A percentile compares a stretch with the other conserved stretches of the same genome.
phyloP scores from a whole-genome alignment of 2,113 vertebrate genomes.

The Hiodon tergisus region DNA sequence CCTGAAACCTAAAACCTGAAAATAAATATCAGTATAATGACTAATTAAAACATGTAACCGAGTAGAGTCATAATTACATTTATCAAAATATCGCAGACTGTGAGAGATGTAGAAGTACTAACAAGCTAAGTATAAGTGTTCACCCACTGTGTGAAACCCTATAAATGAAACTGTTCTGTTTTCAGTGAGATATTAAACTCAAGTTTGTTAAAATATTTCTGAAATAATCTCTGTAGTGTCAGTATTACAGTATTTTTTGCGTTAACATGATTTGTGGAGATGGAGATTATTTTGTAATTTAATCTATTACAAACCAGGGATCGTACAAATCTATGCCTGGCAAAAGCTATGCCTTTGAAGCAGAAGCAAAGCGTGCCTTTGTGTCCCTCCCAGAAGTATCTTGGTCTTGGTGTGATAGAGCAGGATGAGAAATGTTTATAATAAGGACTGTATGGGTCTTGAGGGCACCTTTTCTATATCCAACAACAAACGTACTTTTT shows the following conservation, averaged over 20 bases:
- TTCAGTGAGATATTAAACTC: slow-evolving; percentile 1
- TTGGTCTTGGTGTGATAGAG: not conserved
- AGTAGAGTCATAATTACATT: too few relatives aligned
- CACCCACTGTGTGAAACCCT: too few relatives aligned
- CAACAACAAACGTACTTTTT: not conserved
- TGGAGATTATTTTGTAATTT: not conserved
- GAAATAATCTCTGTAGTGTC: not conserved
- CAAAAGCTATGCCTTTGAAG: not conserved
- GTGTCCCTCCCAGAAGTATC: not conserved
- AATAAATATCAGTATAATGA: too few relatives aligned
- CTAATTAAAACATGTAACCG: too few relatives aligned
- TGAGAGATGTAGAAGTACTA: too few relatives aligned
- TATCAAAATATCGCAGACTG: too few relatives aligned
- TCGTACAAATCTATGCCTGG: not conserved
- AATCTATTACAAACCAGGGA: not conserved
- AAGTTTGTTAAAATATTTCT: not conserved
- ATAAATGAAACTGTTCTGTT: not conserved
- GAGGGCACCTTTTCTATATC: slow-evolving; percentile 10
- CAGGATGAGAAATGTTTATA: not conserved
- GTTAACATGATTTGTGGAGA: too few relatives aligned
- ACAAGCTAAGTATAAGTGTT: too few relatives aligned
- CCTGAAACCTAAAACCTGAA: too few relatives aligned
- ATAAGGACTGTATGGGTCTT: slow-evolving; percentile 14
- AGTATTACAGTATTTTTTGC: not conserved
- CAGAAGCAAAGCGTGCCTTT: not conserved